Percentiles rank a stretch among this genome's conserved stretches.
phyloP scores from a whole-genome alignment of 2,888 invertebrate species.

The Glyphotaelius pellucidus region DNA sequence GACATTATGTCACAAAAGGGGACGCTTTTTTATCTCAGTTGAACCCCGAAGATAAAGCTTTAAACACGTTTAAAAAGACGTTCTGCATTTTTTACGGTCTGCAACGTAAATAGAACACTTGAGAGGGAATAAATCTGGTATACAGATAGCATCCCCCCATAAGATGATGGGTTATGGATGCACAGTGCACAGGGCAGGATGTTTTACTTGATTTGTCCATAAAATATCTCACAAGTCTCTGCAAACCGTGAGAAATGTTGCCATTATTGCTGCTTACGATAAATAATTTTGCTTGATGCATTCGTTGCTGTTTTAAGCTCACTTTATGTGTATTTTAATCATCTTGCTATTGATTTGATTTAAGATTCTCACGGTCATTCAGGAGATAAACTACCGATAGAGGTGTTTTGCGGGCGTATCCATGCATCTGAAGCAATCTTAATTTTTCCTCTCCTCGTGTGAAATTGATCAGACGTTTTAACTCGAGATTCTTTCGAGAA shows the following conservation, averaged over 20 bases:
- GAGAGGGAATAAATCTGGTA: slow-evolving; percentile 28
- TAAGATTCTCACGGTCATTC: not conserved
- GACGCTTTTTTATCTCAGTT: slow-evolving; percentile 22
- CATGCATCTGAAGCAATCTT: too few relatives aligned
- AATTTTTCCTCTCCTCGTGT: too few relatives aligned
- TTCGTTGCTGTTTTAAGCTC: not conserved
- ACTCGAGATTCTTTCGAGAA: too few relatives aligned
- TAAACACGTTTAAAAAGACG: slow-evolving; percentile 26
- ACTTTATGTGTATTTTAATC: not conserved
- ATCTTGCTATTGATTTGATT: not conserved
- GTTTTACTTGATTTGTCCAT: slow-evolving; percentile 36
- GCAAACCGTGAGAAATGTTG: slow-evolving; percentile 36
- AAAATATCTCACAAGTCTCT: not conserved
- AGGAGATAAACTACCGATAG: too few relatives aligned
- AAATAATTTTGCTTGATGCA: not conserved
- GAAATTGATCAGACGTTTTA: too few relatives aligned
- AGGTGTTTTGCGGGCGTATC: too few relatives aligned
- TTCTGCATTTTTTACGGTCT: slow-evolving; percentile 12
- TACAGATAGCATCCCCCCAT: slow-evolving; percentile 32
- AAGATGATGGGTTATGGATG: not conserved
- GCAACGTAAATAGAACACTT: slow-evolving; percentile 33
- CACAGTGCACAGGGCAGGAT: slow-evolving; percentile 2
- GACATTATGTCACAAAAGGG: not conserved
- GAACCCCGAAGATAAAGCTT: slow-evolving; percentile 23
- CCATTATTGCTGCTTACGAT: not conserved